Conservation (phyloP, 2,797 vertebrate species). For the Characodon lateralis region DNA sequence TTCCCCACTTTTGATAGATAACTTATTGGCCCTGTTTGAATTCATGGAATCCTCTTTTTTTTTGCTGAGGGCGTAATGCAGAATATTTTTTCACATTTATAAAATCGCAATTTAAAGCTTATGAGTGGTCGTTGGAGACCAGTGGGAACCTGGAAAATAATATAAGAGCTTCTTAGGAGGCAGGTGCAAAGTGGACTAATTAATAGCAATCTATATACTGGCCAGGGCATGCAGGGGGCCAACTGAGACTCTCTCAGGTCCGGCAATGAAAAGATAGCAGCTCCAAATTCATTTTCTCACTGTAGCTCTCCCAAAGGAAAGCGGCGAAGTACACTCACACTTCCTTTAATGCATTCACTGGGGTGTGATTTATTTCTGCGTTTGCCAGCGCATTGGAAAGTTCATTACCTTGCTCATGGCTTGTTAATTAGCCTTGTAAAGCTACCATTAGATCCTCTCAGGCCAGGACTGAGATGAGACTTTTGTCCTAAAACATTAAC, state of each 20-base stretch:
- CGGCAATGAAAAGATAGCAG: constrained; percentile 82
- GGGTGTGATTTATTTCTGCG: constrained; percentile 80
- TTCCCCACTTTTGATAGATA: constrained; percentile 55
- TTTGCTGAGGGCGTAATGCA: constrained; percentile 52
- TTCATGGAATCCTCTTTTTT: constrained; percentile 56
- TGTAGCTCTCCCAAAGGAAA: constrained; percentile 74
- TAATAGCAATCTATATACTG: constrained; percentile 81
- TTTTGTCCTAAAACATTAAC: constrained; percentile 80
- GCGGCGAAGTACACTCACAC: constrained; percentile 74
- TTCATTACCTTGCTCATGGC: constrained; percentile 82
- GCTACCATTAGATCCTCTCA: constrained; percentile 76
- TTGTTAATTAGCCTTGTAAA: constrained; percentile 86
- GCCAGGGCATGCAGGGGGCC: constrained; percentile 71
- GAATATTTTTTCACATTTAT: constrained; percentile 77
- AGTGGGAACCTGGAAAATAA: constrained; percentile 69
- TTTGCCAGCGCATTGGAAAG: constrained; percentile 81
- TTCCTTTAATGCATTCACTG: constrained; percentile 77
- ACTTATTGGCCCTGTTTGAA: constrained; percentile 58
- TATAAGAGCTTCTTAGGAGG: constrained; percentile 73
- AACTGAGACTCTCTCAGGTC: constrained; percentile 75
- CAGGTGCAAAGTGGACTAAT: constrained; percentile 81
- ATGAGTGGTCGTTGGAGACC: constrained; percentile 66
- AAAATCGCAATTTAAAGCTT: constrained; percentile 70
- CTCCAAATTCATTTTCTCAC: constrained; percentile 82
- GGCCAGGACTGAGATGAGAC: constrained; percentile 77